Conservation (phyloP, 2,888 invertebrate species). For the Axea sp. region DNA sequence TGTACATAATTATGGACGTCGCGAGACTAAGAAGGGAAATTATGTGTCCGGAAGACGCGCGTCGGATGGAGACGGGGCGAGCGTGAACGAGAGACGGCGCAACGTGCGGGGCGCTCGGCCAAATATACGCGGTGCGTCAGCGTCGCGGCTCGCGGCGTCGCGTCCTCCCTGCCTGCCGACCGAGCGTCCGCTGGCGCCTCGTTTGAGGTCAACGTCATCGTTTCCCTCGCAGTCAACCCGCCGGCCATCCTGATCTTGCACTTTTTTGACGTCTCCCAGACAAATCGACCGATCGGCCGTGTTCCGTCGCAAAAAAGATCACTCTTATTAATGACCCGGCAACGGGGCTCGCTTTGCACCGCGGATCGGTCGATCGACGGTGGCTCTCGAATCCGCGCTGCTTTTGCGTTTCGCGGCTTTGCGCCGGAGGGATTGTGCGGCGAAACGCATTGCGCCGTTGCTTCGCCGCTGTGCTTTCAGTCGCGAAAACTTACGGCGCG, state of each 20-base stretch:
- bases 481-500: too few species aligned
- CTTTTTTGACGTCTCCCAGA: constrained; percentile 28
- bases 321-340: too few species aligned
- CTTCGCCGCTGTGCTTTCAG: too few species aligned
- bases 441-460: too few species aligned
- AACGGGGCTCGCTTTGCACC: too few species aligned
- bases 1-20: constrained; percentile 59
- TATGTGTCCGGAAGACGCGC: constrained; percentile 58
- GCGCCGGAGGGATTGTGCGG: too few species aligned
- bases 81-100: constrained; percentile 5
- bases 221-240: constrained; percentile 55
- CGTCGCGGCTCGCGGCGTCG: constrained; percentile 78
- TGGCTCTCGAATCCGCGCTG: too few species aligned
- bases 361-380: too few species aligned
- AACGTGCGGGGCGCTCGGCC: constrained; percentile 67
- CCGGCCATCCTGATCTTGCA: constrained; percentile 58
- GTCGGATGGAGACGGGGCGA: neutral
- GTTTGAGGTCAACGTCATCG: constrained; percentile 79
- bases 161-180: constrained; percentile 71
- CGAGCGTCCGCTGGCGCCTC: constrained; percentile 69
- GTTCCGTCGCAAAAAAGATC: too few species aligned
- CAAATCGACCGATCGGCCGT: too few species aligned
- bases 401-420: too few species aligned
- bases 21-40: constrained; percentile 59
- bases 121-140: constrained; percentile 79